Evolutionary conservation across 2,113 vertebrate species (phyloP).

Genomic region (Sorex fumeus): DNA sequence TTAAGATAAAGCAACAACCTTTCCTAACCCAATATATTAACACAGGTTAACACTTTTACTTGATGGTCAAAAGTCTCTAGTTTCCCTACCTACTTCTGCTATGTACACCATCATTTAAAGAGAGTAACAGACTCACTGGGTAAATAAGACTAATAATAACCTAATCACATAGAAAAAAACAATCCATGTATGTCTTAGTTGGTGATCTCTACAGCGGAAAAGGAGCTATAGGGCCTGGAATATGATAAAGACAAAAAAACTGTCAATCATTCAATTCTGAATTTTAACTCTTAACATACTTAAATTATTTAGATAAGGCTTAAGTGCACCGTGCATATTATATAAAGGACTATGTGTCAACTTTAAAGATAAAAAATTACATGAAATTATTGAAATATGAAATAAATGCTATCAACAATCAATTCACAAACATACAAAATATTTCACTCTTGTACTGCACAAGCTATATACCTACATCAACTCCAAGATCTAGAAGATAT

Average conservation of each 20-base stretch:
- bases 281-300: slow-evolving; percentile 59
- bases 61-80: slow-evolving; percentile 2
- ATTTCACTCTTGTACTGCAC: slow-evolving; percentile 12
- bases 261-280: neutral
- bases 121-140: slow-evolving; percentile 14
- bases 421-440: slow-evolving; percentile 27
- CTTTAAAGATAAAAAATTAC: slow-evolving; percentile 32
- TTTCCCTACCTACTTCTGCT: slow-evolving; percentile 12
- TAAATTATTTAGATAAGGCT: slow-evolving; percentile 1
- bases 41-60: neutral
- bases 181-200: neutral
- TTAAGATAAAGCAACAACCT: slow-evolving; percentile 14
- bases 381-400: slow-evolving; percentile 35
- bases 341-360: neutral
- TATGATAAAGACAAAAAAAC: slow-evolving; percentile 22
- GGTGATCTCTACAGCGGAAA: slow-evolving; percentile 28
- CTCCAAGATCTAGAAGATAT: slow-evolving; percentile 97
- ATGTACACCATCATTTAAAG: slow-evolving; percentile 54
- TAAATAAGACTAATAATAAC: slow-evolving; percentile 47
- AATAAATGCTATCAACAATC: slow-evolving; percentile 4
- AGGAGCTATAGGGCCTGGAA: slow-evolving; percentile 3
- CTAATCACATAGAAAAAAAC: neutral
- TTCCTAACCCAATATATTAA: slow-evolving; percentile 28
- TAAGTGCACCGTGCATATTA: neutral
- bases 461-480: slow-evolving; percentile 93